phyloP scores from a whole-genome alignment of 1,140 invertebrate species.

The Chironomus tepperi region DNA sequence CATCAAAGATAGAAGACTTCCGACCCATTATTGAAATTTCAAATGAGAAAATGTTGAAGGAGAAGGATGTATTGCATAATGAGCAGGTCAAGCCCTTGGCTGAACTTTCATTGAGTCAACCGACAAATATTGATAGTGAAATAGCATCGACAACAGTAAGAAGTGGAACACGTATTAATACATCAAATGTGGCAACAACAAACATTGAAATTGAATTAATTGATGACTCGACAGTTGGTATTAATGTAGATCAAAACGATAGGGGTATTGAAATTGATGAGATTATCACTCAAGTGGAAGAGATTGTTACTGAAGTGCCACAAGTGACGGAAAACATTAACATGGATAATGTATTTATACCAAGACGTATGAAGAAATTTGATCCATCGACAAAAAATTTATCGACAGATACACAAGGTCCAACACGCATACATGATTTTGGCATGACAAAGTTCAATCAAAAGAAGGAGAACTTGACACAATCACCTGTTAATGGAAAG shows the following conservation, averaged over 20 bases:
- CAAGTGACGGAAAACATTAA: background rate
- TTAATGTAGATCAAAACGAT: slow-evolving; percentile 38
- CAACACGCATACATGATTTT: slow-evolving; percentile 17
- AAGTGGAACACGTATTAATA: slow-evolving; percentile 17
- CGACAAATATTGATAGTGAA: slow-evolving; percentile 26
- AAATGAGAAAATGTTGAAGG: slow-evolving; percentile 31
- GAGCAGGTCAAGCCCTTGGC: slow-evolving; percentile 29
- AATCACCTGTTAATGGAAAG: slow-evolving; percentile 17
- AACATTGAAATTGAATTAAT: slow-evolving; percentile 27
- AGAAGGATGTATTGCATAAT: slow-evolving; percentile 36
- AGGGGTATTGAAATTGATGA: slow-evolving; percentile 37
- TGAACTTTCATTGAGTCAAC: background rate
- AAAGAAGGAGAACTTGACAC: background rate
- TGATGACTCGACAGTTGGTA: slow-evolving; percentile 5
- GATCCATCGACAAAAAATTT: slow-evolving; percentile 9
- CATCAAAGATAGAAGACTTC: slow-evolving; percentile 36
- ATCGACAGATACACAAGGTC: background rate
- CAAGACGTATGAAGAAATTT: slow-evolving; percentile 1
- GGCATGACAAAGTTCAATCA: slow-evolving; percentile 18
- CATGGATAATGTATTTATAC: background rate
- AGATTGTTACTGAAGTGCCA: background rate
- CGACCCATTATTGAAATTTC: slow-evolving; percentile 32
- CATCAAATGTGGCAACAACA: slow-evolving; percentile 23
- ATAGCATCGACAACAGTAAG: background rate
- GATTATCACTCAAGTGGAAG: slow-evolving; percentile 18